These are phyloP conservation scores for Copidosoma aretas DNA, from an alignment of 2,888 invertebrate genomes.

Conservation along the genomic window DNA sequence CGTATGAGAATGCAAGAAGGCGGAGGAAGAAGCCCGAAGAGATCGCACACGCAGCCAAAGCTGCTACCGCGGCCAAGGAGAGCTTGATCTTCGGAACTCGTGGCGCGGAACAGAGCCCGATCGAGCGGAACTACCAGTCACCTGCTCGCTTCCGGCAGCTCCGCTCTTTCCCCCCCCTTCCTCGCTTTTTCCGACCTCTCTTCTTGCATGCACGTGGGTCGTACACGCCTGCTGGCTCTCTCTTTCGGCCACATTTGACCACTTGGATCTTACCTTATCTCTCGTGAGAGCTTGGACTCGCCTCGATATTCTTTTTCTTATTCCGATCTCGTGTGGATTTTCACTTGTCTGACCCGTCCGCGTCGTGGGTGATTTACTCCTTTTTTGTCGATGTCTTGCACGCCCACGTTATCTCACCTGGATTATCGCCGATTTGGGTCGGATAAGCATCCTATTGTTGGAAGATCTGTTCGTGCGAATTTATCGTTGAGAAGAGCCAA, in stretches of 20 bases:
- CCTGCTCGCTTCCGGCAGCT: conserved; percentile 62
- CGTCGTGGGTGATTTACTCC: too few relatives aligned
- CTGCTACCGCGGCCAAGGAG: conserved; percentile 29
- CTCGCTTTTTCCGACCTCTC: not conserved
- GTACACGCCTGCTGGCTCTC: not conserved
- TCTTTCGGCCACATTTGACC: not conserved
- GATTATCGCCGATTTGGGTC: conserved; percentile 1
- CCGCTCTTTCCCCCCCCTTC: conserved; percentile 15
- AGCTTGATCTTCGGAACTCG: conserved; percentile 58
- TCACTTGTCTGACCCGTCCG: too few relatives aligned
- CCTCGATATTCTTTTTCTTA: not conserved
- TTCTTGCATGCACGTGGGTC: conserved; percentile 33
- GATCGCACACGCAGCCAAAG: conserved; percentile 32
- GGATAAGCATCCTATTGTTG: not conserved
- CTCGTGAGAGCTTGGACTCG: not conserved
- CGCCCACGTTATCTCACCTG: conserved; percentile 6
- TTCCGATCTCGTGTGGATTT: not conserved
- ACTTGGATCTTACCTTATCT: not conserved
- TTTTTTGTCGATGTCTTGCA: too few relatives aligned
- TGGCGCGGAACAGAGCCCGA: conserved; percentile 62
- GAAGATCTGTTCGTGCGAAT: not conserved
- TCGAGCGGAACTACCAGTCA: conserved; percentile 63
- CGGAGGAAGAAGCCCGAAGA: conserved; percentile 18
- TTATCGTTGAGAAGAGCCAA: not conserved
- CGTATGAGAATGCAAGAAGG: conserved; percentile 34